These are phyloP conservation scores for Cavia aperea DNA, from an alignment of 2,113 vertebrate species.

Conservation along the genomic window DNA sequence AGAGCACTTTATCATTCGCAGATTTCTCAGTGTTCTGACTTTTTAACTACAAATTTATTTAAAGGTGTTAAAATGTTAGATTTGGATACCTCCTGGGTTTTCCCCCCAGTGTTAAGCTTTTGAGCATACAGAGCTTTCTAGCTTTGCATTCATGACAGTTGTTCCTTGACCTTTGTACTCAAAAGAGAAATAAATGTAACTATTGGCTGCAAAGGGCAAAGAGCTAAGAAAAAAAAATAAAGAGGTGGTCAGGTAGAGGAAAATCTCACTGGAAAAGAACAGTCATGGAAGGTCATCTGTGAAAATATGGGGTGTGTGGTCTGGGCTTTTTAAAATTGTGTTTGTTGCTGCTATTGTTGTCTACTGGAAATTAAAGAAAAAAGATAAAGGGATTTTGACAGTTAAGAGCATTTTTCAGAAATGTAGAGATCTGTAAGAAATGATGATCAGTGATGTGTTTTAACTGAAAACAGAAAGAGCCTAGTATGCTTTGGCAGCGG, in stretches of 20 bases:
- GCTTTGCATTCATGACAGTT: neutral
- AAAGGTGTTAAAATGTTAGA: neutral
- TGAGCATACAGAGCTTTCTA: neutral
- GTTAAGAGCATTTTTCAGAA: neutral
- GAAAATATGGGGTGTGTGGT: neutral
- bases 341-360: neutral
- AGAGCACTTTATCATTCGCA: neutral
- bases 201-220: slow-evolving; percentile 20
- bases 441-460: neutral
- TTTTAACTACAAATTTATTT: slow-evolving; percentile 2
- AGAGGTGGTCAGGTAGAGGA: neutral
- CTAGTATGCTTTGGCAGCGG: neutral
- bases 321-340: neutral
- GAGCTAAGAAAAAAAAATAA: neutral
- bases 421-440: neutral
- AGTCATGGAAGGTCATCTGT: neutral
- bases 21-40: neutral
- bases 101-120: neutral
- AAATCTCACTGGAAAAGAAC: neutral
- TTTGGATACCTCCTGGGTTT: neutral
- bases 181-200: slow-evolving; percentile 12
- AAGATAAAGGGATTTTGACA: neutral
- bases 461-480: neutral
- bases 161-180: neutral
- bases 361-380: neutral